Base-by-base conservation (phyloP, 1,140 invertebrate species). In the Anastrepha ludens region DNA sequence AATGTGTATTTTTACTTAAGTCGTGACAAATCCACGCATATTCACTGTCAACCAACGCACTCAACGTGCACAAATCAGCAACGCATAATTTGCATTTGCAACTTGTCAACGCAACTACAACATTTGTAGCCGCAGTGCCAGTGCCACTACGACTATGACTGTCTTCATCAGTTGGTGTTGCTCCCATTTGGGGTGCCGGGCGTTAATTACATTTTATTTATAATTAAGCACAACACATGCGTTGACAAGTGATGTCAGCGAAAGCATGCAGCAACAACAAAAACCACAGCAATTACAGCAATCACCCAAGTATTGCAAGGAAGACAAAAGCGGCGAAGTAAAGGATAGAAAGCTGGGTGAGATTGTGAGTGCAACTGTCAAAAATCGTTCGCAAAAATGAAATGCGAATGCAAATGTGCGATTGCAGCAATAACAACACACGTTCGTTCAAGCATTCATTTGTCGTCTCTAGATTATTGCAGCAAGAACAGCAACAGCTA, bases 191-290 rank as follows among this genome's bases (percentile, higher is more conserved):
- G n/a, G 20, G 13, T 67, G 86, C 47, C 29, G 64, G 60, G 87
- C 87, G 87, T 78, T 87, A 87, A 87, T 87, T 87, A 87, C 87
- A 78, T 87, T 87, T 87, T 87, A 87, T 87, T 87, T 87, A 78
- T 87, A 87, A 87, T 87, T 87, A 62, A 55, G 70, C 55, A 60
- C 67, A 87, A 60, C 87, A 87, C 70, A 81, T 87, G 87, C 87
- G 87, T 78, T 87, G 87, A 87, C 87, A 87, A 78, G 44, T 78
- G 67, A 67, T 87, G 87, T 87, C 87, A 87, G 67, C 87, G 60
- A 47, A 29, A 86, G 58, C 29, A 59, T 81, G 41, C 55, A 39
- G 59, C 17, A 59, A 1, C 55, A 86, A 41, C 29, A 86, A 41
- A 17, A 17, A 60, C 55, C 44, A 62, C 59, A 60, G 62, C 41